Conservation (phyloP, 2,113 vertebrate species). For the Dasypus novemcinctus region DNA sequence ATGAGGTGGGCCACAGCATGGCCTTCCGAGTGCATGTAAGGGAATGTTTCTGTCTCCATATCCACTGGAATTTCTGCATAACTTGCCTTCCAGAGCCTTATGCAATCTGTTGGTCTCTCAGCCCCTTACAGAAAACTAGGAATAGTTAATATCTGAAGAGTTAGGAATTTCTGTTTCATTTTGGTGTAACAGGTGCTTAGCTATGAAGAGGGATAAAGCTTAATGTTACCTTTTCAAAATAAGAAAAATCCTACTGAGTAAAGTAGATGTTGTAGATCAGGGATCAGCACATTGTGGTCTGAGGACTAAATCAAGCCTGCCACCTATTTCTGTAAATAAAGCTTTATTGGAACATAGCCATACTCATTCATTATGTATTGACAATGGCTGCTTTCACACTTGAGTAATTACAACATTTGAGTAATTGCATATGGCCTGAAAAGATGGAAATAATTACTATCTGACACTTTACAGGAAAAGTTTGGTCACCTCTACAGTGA, state of each 20-base stretch:
- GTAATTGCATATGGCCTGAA: neutral
- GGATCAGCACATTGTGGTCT: neutral
- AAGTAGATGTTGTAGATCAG: neutral
- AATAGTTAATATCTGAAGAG: conserved; percentile 38
- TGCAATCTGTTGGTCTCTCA: conserved; percentile 11
- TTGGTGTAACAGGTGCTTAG: conserved; percentile 34
- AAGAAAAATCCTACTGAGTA: conserved; percentile 9
- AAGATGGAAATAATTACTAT: neutral
- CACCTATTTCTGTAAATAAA: neutral
- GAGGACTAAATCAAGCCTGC: neutral
- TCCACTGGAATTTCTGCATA: conserved; percentile 64
- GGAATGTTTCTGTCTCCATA: conserved; percentile 82
- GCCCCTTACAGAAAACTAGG: neutral
- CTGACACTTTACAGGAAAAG: neutral
- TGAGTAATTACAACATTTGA: neutral
- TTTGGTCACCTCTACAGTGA: neutral
- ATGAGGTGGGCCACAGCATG: conserved; percentile 99
- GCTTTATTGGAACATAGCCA: neutral
- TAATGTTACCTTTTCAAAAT: conserved; percentile 43
- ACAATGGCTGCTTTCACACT: neutral
- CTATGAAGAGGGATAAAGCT: conserved; percentile 48
- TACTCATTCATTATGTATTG: neutral
- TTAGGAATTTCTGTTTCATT: neutral
- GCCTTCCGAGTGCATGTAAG: conserved; percentile 98
- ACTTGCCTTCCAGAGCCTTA: conserved; percentile 41